A percentile compares a stretch with the other conserved stretches of the same genome.
Evolutionary conservation across 2,888 invertebrate species (phyloP).

Genomic region (Plebejus melissa): DNA sequence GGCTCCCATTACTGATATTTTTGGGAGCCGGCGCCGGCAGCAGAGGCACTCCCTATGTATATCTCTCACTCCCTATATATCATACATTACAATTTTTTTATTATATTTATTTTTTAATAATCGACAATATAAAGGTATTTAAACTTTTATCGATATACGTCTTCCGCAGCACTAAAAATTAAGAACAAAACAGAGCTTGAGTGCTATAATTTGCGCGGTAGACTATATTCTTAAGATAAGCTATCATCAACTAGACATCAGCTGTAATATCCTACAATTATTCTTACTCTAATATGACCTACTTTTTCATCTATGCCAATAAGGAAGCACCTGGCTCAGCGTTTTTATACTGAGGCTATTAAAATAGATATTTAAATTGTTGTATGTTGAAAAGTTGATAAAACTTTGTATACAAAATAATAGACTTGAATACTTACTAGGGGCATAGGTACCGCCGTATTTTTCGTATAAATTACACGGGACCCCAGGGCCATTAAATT

Average conservation of each 20-base stretch:
- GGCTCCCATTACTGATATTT: too few relatives aligned
- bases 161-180: background rate
- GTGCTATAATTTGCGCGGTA: constrained; percentile 19
- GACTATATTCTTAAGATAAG: constrained; percentile 21
- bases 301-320: background rate
- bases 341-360: background rate
- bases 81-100: background rate
- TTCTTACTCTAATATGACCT: background rate
- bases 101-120: background rate
- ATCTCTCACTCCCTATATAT: too few relatives aligned
- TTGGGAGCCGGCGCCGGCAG: too few relatives aligned
- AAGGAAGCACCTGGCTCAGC: constrained; percentile 2
- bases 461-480: too few relatives aligned
- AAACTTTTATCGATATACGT: background rate
- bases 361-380: background rate
- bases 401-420: background rate
- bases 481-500: too few relatives aligned
- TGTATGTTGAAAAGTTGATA: background rate
- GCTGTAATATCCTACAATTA: background rate
- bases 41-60: too few relatives aligned
- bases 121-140: background rate
- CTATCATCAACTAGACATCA: constrained; percentile 13
- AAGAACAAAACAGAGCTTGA: constrained; percentile 21
- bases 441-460: too few relatives aligned
- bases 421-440: background rate